Conservation (phyloP, 2,888 invertebrate genomes). For the Pandemis cinnamomeana region DNA sequence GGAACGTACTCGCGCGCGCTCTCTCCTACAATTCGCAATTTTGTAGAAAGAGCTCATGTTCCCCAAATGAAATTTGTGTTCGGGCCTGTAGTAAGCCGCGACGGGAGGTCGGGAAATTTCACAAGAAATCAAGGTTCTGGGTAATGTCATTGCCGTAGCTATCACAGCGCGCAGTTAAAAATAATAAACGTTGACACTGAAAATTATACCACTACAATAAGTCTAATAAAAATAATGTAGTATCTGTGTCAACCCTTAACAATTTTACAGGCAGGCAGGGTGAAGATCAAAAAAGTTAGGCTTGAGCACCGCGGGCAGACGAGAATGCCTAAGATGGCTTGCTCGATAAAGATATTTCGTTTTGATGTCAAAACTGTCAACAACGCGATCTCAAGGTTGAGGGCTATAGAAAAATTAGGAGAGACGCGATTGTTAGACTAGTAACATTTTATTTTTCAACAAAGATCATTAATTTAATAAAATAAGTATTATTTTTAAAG, state of each 20-base stretch:
- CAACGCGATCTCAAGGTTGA: slow-evolving; percentile 41
- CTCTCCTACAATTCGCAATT: slow-evolving; percentile 63
- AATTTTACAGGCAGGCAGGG: slow-evolving; percentile 43
- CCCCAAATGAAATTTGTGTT: slow-evolving; percentile 62
- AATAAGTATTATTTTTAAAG: slow-evolving; percentile 1
- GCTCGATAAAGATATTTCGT: slow-evolving; percentile 51
- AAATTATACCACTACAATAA: not conserved
- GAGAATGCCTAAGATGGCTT: slow-evolving; percentile 38
- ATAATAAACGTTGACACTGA: not conserved
- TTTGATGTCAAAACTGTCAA: slow-evolving; percentile 47
- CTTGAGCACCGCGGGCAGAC: slow-evolving; percentile 42
- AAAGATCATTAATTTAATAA: not conserved
- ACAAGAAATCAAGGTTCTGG: slow-evolving; percentile 33
- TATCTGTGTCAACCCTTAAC: slow-evolving; percentile 44
- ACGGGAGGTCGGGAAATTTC: slow-evolving; percentile 36
- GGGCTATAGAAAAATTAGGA: slow-evolving; percentile 36
- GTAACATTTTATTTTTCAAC: slow-evolving; percentile 4
- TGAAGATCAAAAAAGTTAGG: slow-evolving; percentile 46
- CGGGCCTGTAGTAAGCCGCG: slow-evolving; percentile 42
- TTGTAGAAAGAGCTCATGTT: slow-evolving; percentile 58
- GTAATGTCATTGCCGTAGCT: slow-evolving; percentile 18
- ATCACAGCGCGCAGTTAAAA: not conserved
- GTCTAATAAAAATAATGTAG: slow-evolving; percentile 15
- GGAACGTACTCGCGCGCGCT: slow-evolving; percentile 61
- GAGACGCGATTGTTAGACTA: slow-evolving; percentile 30